Evolutionary conservation across 2,888 invertebrate species (phyloP).

Genomic region (Athripsodes cinereus): DNA sequence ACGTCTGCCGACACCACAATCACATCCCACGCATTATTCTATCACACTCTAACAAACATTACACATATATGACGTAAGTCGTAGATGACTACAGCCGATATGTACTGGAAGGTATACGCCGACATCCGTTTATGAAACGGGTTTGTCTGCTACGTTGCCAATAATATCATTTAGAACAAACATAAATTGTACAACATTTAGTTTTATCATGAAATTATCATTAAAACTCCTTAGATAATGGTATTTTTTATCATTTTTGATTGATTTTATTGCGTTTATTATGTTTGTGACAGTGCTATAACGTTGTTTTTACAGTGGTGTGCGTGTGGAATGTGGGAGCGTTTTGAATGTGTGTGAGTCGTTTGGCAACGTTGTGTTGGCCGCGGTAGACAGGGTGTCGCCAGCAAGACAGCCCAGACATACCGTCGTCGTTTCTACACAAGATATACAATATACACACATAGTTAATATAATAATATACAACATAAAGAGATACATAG

Average conservation of each 20-base stretch:
- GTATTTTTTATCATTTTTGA: background rate
- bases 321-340: conserved; percentile 26
- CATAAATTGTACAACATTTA: background rate
- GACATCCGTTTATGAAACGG: conserved; percentile 70
- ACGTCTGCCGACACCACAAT: conserved; percentile 5
- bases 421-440: too few relatives aligned
- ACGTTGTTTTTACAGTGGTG: background rate
- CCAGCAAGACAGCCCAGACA: conserved; percentile 78
- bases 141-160: conserved; percentile 59
- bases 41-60: conserved; percentile 18
- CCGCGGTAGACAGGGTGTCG: conserved; percentile 93
- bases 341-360: conserved; percentile 25
- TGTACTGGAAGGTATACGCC: conserved; percentile 38
- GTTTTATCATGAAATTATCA: background rate
- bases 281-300: background rate
- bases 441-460: conserved; percentile 32
- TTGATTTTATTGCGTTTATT: background rate
- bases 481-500: too few relatives aligned
- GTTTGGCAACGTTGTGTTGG: conserved; percentile 61
- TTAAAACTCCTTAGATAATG: background rate
- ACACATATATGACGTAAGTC: conserved; percentile 30
- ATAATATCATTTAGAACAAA: conserved; percentile 16
- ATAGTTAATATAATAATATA: too few relatives aligned
- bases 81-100: conserved; percentile 22
- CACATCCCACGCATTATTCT: conserved; percentile 26